Base-by-base conservation (phyloP, 2,113 vertebrate species). In the Phrynosoma blainvillii region DNA sequence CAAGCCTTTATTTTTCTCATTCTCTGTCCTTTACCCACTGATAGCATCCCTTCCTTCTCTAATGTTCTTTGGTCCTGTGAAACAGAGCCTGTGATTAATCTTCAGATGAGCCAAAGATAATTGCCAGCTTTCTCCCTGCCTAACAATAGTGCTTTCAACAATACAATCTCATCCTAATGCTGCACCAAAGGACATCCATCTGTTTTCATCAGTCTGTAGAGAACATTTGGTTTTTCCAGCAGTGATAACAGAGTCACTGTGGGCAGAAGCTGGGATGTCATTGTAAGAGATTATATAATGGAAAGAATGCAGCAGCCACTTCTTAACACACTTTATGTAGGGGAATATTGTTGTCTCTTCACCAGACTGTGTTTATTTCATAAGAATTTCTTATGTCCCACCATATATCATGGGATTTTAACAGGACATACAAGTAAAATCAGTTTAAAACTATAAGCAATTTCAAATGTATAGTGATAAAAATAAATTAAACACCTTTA, bases 191-290 rank as follows among this genome's bases (percentile, higher is more conserved):
- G 70, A 80, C 88, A 84, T 80, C 56, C 77, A 65, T 85, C 77
- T 76, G 83, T 75, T 89, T 89, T 85, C 70, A 65, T 85, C 68
- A 85, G 68, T 32, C 40, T 81, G 77, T 6, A 36, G 30, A 85
- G 84, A 85, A 85, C 77, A 85, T 89, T 89, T 89, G 88, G 88
- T 89, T 70, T 74, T 85, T 89, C 83, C 83, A 85, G 76, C 54
- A 80, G 68, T 80, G 82, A 73, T 84, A 62, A 71, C 76, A 88
- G 47, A 88, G 75, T 84, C 82, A 65, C n/a, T 80, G 84, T 76
- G 56, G 83, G 77, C 56, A 66, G 40, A 36, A 75, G 65, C 77
- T 27, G 77, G 73, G 88, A 66, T 68, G 77, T 75, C 77, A 75
- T 36, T 66, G 42, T 74, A 74, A 36, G 42, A 56, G 59, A 74